Evolutionary conservation across 2,888 invertebrate genomes (phyloP), one percentile per base, ranked within the genome.

Genomic region (Acleris literana): DNA sequence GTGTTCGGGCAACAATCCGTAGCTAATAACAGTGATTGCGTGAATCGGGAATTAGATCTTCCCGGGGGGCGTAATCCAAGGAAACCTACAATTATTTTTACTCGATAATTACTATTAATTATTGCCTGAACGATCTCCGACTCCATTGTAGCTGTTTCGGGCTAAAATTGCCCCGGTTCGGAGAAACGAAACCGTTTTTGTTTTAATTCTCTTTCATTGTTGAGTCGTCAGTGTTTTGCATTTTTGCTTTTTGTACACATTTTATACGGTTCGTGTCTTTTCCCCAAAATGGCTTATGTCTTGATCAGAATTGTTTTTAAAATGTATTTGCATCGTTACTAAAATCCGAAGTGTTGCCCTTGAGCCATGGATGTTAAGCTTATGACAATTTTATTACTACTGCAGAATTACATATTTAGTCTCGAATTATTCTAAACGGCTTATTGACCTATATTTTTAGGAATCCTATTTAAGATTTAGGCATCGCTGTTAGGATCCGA

Each of bases 61-160:
- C 73, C 74, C 63, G 68, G 63, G 64, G 74, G 76, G 80, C 79
- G 77, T 85, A 84, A 84, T 85, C 85, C 83, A 79, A 78, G 75
- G 76, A 74, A 82, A 81, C 82, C 78, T 72, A 82, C 86, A 87
- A 88, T 87, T 88, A 88, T 85, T 83, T 85, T 83, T 82, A 84
- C 80, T 79, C 83, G 80, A 84, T 86, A 87, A 86, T 84, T 79
- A 79, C 74, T 82, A 84, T 85, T 86, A 83, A 88, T 87, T 87
- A 86, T 81, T 77, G 79, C 80, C 80, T 78, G 80, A 81, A 80
- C 77, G 78, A 80, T 75, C 80, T 76, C 78, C 71, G 72, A 73
- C 74, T 77, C 73, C 74, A 74, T 74, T 74, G 74, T 71, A 64
- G 69, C 56, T 66, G 66, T 68, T 69, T 63, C 63, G 64, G 55